Conservation (phyloP, 1,140 invertebrate species). For the Diprion similis region DNA sequence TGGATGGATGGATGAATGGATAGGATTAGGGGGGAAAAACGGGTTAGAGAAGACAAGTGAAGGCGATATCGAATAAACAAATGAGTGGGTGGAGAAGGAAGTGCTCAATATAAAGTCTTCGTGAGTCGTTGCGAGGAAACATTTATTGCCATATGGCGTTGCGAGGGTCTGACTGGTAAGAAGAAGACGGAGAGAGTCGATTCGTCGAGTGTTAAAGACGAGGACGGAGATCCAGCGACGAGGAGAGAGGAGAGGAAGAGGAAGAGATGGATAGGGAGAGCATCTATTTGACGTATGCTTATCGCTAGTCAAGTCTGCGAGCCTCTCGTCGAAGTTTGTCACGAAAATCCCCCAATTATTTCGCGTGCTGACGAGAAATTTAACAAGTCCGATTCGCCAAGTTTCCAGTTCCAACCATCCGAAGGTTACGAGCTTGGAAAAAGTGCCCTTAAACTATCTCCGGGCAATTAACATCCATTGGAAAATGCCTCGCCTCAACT, state of each 20-base stretch:
- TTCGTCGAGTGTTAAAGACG: no score
- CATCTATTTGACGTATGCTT: no score
- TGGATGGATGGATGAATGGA: constrained; percentile 10
- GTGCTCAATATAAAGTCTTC: constrained; percentile 48
- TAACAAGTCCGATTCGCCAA: background rate
- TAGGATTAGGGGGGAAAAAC: constrained; percentile 21
- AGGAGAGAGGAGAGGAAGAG: background rate
- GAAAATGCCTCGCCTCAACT: background rate
- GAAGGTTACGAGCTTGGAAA: background rate
- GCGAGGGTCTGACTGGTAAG: background rate
- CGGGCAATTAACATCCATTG: background rate
- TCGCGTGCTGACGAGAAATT: constrained; percentile 7
- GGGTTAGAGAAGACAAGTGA: constrained; percentile 20
- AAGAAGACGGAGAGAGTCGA: no score
- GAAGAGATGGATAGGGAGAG: background rate
- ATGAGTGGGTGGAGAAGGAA: constrained; percentile 46
- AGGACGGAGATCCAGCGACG: background rate
- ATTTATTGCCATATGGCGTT: constrained; percentile 1
- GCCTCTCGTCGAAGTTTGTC: no score
- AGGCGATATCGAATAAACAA: constrained; percentile 48
- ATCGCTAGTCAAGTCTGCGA: no score
- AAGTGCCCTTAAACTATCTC: background rate
- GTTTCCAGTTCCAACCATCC: background rate
- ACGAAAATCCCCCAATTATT: background rate
- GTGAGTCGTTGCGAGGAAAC: constrained; percentile 27